phyloP scores from a whole-genome alignment of 2,113 vertebrate genomes.

The Paralichthys olivaceus region DNA sequence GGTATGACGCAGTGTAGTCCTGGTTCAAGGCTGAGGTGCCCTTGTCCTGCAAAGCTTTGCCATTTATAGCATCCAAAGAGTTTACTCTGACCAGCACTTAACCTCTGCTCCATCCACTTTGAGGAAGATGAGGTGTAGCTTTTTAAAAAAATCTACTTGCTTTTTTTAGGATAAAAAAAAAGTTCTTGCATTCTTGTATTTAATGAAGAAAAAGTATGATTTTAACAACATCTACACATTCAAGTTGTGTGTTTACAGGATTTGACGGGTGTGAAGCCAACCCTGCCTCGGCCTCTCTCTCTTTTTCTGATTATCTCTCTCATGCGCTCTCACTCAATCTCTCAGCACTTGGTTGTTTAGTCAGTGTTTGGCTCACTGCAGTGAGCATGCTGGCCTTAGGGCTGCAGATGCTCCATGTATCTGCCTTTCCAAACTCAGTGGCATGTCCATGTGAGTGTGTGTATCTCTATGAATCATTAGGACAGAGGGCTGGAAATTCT shows the following conservation, averaged over 20 bases:
- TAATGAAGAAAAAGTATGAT: background rate
- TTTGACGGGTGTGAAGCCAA: background rate
- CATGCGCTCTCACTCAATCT: background rate
- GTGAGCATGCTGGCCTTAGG: background rate
- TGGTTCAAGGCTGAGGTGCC: background rate
- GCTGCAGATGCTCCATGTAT: conserved; percentile 23
- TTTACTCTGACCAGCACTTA: no score
- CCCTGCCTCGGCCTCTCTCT: conserved; percentile 1
- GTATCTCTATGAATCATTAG: conserved; percentile 5
- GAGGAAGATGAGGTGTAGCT: no score
- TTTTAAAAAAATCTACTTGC: no score
- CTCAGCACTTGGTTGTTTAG: background rate
- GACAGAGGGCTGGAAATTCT: conserved; percentile 37
- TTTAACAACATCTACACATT: background rate
- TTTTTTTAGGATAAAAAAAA: no score
- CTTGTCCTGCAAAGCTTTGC: background rate
- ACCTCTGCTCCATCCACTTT: no score
- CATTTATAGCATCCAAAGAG: no score
- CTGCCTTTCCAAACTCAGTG: conserved; percentile 14
- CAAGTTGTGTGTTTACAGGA: background rate
- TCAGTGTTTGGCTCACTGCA: background rate
- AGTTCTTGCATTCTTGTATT: background rate
- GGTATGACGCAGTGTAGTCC: background rate
- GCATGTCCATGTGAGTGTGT: conserved; percentile 21
- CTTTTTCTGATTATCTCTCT: background rate